Evolutionary conservation across 1,140 invertebrate genomes (phyloP).

Genomic region (Onthophagus taurus): DNA sequence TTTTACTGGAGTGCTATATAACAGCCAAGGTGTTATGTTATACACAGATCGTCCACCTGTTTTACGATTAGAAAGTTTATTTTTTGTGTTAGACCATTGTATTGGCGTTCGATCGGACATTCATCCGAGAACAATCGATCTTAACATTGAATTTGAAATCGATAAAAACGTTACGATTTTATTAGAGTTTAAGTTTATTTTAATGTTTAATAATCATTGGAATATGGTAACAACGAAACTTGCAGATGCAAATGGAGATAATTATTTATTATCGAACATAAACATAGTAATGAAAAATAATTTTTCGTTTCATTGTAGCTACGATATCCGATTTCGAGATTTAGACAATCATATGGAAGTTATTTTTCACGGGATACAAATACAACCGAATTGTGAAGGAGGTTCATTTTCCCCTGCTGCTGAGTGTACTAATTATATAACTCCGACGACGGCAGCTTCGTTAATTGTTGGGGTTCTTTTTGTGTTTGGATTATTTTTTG

Average conservation of each 20-base stretch:
- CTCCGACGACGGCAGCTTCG: constrained; percentile 67
- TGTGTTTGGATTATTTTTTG: constrained; percentile 57
- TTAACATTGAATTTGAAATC: constrained; percentile 22
- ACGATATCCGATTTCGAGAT: constrained; percentile 32
- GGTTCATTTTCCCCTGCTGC: constrained; percentile 46
- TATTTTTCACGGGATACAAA: constrained; percentile 39
- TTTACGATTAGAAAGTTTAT: too few relatives aligned
- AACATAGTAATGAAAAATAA: constrained; percentile 38
- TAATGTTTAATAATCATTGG: constrained; percentile 26
- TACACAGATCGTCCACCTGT: too few relatives aligned
- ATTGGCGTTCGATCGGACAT: too few relatives aligned
- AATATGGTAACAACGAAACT: constrained; percentile 28
- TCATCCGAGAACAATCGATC: constrained; percentile 3
- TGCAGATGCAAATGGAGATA: constrained; percentile 16
- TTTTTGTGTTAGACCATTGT: too few relatives aligned
- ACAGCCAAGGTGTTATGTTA: too few relatives aligned
- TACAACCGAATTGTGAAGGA: constrained; percentile 37
- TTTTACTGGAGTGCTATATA: too few relatives aligned
- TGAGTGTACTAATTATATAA: constrained; percentile 72
- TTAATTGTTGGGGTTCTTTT: constrained; percentile 60
- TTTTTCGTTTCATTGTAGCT: constrained; percentile 46
- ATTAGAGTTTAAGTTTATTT: constrained; percentile 26
- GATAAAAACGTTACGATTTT: constrained; percentile 20
- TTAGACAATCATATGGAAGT: constrained; percentile 23
- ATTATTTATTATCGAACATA: constrained; percentile 22